Evolutionary conservation across 2,113 vertebrate species (phyloP).

Genomic region (Ginglymostoma cirratum): DNA sequence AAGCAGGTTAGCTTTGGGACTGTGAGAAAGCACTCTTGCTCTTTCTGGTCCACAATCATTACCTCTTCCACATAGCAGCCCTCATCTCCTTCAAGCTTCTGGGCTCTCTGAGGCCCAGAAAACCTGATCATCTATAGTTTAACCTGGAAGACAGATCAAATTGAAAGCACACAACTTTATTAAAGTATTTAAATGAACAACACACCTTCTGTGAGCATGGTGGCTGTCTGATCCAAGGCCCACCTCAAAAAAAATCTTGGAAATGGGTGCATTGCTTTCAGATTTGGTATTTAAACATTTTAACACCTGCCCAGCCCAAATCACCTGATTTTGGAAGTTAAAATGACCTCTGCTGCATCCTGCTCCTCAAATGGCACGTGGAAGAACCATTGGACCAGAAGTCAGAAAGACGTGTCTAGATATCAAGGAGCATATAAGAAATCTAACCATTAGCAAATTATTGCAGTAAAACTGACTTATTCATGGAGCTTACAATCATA

Average conservation of each 20-base stretch:
- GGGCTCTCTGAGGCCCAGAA: not conserved
- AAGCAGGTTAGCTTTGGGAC: not conserved
- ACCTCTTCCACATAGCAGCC: not conserved
- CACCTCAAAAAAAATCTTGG: too few relatives aligned
- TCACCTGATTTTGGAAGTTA: not conserved
- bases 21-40: not conserved
- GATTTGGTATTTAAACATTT: not conserved
- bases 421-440: not conserved
- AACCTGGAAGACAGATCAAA: not conserved
- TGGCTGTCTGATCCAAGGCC: too few relatives aligned
- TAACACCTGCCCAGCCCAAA: not conserved
- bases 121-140: not conserved
- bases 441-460: not conserved
- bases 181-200: not conserved
- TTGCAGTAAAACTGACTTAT: too few relatives aligned
- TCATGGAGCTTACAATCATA: too few relatives aligned
- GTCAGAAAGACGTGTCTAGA: not conserved
- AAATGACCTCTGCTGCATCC: not conserved
- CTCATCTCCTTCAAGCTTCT: not conserved
- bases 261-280: not conserved
- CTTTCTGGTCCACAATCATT: not conserved
- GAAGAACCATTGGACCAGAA: not conserved
- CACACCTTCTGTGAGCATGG: not conserved
- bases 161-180: not conserved
- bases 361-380: not conserved